Evolutionary conservation across 2,888 invertebrate species (phyloP), one percentile per base, ranked within the genome.

Genomic region (Sphinx pinastri): DNA sequence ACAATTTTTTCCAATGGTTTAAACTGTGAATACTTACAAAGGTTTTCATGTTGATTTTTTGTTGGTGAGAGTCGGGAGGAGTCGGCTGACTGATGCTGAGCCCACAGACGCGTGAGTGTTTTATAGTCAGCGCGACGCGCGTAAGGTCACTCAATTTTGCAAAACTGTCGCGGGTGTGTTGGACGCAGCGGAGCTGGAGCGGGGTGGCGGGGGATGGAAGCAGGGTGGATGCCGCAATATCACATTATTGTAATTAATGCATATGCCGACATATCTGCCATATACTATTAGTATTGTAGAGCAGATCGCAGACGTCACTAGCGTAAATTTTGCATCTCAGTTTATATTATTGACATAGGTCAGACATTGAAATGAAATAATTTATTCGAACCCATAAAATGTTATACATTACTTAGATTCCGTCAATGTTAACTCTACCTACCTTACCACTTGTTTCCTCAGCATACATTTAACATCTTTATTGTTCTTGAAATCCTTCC

Each of bases 1-100:
- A 38, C n/a, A 0, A 4, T 6, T 57, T 57, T 19, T 57, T 57
- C 19, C 25, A 25, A 25, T 63, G 47, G n/a, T 6, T 19, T 52
- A 60, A 49, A 19, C 13, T 16, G 16, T n/a, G 47, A 13, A 14
- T 58, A 84, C 86, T 86, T 74, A 86, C 86, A 73, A 83, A 82
- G 68, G 81, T 71, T 75, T 82, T 86, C 86, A 86, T 86, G 71
- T 69, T 75, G 72, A 54, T 57, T 69, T 72, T 75, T 38, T 45
- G 68, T 67, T 70, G 69, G 71, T 70, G 70, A 47, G 74, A 54
- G 70, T 66, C 72, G 72, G 72, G 72, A 70, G 70, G 68, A 75
- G 69, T 68, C 71, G 19, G 68, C 72, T 19, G 70, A 79, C 78
- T 79, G 77, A 75, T 76, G 71, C 71, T 71, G 58, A 58, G 51